Base-by-base conservation (phyloP, 2,888 invertebrate genomes). In the Heteromyza rotundicornis region DNA sequence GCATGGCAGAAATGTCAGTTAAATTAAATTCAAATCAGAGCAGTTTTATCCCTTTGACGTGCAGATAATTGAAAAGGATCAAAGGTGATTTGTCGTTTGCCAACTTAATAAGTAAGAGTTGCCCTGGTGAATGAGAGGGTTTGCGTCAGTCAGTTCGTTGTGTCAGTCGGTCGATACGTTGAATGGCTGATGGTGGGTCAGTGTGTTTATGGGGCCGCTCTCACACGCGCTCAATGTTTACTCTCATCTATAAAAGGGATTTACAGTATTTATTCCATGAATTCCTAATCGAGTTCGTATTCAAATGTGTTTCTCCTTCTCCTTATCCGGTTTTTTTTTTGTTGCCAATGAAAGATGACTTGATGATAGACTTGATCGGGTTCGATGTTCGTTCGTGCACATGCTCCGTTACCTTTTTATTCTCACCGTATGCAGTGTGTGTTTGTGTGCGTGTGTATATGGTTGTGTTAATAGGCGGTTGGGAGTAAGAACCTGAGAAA, bases 11-110 rank as follows among this genome's bases (percentile, higher is more conserved):
- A 71, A 68, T 67, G 69, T 68, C 66, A 68, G 69, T 71, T 68
- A 70, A 77, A 77, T 75, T 77, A 74, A 77, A 77, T 76, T 77
- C 74, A 71, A 75, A 76, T 74, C 73, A 68, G 67, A 68, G 57
- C 64, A 70, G 60, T 68, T 69, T 67, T 68, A 68, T 70, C 62
- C 66, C 69, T 71, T 69, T 67, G 63, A 56, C 64, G 47, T 64
- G 65, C 44, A 64, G 60, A 64, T 65, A 74, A 75, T 72, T 70
- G 72, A 73, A 76, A 70, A 65, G 63, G 64, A 66, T 68, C 66
- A 67, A 67, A 68, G 64, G 63, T 62, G 65, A 70, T 67, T 65
- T 64, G 59, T 64, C 57, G 62, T 64, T 53, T 64, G 51, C 22
- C 44, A 40, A 35, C 53, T 40, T 44, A 59, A 52, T 53, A 52